A percentile compares a stretch with the other conserved stretches of the same genome.
Conservation (phyloP, 2,888 invertebrate species). For the Stramonita haemastoma region DNA sequence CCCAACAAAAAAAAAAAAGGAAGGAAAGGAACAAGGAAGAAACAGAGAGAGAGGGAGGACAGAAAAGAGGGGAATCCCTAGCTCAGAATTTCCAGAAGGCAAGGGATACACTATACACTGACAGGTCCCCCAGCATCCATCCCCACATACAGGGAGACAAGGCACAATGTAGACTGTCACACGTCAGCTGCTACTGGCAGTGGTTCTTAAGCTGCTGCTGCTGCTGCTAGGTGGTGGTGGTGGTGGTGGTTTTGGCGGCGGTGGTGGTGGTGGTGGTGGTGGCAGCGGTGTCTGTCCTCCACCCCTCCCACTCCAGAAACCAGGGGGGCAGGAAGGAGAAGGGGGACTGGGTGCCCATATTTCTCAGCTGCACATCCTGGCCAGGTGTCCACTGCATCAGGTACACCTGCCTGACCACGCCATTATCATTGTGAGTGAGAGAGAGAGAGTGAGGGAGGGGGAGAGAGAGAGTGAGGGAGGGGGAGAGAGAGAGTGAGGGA, state of each 20-base stretch:
- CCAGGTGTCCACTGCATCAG: slow-evolving; percentile 60
- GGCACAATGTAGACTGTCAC: not conserved
- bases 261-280: not conserved
- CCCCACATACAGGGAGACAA: not conserved
- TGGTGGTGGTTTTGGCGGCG: not conserved
- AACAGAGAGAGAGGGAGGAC: too few relatives aligned
- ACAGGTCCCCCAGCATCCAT: too few relatives aligned
- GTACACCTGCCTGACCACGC: slow-evolving; percentile 55
- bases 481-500: too few relatives aligned
- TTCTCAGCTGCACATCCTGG: slow-evolving; percentile 52
- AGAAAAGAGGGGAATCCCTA: too few relatives aligned
- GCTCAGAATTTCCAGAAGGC: too few relatives aligned
- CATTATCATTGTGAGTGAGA: too few relatives aligned
- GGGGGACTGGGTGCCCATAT: slow-evolving; percentile 48
- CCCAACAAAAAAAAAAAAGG: too few relatives aligned
- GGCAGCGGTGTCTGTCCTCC: slow-evolving; percentile 34
- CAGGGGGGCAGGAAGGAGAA: slow-evolving; percentile 64
- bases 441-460: too few relatives aligned
- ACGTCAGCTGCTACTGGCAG: not conserved
- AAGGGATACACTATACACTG: too few relatives aligned
- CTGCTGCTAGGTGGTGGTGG: not conserved
- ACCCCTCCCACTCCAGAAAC: slow-evolving; percentile 54
- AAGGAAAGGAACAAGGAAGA: too few relatives aligned
- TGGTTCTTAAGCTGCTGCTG: not conserved
- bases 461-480: too few relatives aligned